phyloP scores from a whole-genome alignment of 2,113 vertebrate genomes.

The Rafetus swinhoei region DNA sequence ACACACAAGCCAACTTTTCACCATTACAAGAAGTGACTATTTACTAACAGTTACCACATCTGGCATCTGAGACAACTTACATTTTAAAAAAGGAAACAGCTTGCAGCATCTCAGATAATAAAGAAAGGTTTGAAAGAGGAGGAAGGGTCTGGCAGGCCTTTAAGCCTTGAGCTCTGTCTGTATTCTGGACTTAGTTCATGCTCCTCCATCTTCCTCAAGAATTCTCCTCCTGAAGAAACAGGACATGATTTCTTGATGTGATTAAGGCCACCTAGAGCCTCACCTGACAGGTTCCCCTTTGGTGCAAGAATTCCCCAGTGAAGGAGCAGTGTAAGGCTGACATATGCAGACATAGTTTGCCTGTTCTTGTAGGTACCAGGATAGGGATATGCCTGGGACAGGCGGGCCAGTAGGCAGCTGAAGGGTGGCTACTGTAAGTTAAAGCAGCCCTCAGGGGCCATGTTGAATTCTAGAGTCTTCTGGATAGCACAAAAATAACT shows the following conservation, averaged over 20 bases:
- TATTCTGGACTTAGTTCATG: not conserved
- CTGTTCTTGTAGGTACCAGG: rapidly evolving
- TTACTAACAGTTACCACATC: not conserved
- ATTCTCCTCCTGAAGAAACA: rapidly evolving
- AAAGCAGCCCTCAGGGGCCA: not conserved
- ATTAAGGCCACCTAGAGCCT: not conserved
- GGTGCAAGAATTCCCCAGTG: not conserved
- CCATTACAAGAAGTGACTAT: rapidly evolving
- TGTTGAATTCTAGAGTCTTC: rapidly evolving
- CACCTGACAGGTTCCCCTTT: not conserved
- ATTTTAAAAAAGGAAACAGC: not conserved
- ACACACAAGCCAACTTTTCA: not conserved
- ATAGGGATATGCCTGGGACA: not conserved
- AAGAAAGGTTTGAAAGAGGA: not conserved
- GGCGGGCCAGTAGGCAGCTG: not conserved
- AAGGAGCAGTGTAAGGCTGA: not conserved
- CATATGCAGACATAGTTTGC: not conserved
- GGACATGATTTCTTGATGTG: not conserved
- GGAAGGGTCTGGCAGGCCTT: not conserved
- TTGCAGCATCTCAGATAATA: not conserved
- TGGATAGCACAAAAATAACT: not conserved
- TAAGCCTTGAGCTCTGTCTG: not conserved
- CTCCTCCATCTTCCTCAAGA: not conserved
- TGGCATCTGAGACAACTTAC: not conserved
- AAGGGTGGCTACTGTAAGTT: not conserved